Evolutionary conservation across 2,113 vertebrate genomes (phyloP).

Genomic region (Puma concolor): DNA sequence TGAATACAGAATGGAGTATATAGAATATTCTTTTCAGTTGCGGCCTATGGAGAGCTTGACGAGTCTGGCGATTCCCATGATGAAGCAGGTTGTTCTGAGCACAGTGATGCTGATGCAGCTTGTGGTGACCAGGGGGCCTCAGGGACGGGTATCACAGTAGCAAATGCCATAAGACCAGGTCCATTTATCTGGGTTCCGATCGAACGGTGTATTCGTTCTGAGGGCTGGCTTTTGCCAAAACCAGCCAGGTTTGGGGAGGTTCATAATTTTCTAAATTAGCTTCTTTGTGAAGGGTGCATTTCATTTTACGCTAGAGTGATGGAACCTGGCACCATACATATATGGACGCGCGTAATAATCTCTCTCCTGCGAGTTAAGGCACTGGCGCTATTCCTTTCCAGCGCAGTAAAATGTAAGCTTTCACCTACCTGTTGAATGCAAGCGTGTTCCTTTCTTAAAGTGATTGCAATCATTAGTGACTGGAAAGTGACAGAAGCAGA

Average conservation of each 20-base stretch:
- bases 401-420: background rate
- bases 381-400: background rate
- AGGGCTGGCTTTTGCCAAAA: background rate
- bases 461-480: background rate
- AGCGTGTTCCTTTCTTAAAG: background rate
- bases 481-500: background rate
- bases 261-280: background rate
- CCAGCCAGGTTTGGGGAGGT: background rate
- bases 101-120: background rate
- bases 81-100: background rate
- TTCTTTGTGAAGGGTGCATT: background rate
- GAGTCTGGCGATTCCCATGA: background rate
- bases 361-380: background rate
- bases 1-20: background rate
- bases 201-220: background rate
- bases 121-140: background rate
- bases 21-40: background rate
- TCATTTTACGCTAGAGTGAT: background rate
- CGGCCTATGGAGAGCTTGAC: background rate
- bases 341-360: background rate
- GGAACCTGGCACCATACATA: background rate
- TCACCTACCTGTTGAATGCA: background rate
- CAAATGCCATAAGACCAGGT: rapidly evolving
- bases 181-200: background rate
- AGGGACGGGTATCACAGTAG: background rate